phyloP scores from a whole-genome alignment of 2,888 invertebrate species.

The Leptura quadrifasciata region DNA sequence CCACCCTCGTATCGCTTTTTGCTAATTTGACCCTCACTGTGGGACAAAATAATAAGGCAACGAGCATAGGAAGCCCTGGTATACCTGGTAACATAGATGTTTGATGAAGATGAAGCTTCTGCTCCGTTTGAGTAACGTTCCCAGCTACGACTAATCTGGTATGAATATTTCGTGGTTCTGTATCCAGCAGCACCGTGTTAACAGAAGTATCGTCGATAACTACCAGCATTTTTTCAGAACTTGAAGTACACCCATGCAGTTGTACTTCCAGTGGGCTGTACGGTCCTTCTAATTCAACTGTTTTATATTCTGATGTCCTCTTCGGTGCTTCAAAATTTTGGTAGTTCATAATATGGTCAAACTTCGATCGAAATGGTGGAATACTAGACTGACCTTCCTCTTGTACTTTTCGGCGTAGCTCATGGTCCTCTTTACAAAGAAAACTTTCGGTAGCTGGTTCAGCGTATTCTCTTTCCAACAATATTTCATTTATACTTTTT shows the following conservation, averaged over 20 bases:
- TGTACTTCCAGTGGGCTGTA: constrained; percentile 87
- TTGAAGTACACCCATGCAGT: constrained; percentile 79
- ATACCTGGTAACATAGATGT: constrained; percentile 95
- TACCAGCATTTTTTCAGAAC: constrained; percentile 78
- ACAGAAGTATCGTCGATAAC: constrained; percentile 86
- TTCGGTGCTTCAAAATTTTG: constrained; percentile 70
- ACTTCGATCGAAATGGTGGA: constrained; percentile 50
- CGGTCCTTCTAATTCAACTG: constrained; percentile 82
- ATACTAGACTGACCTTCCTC: constrained; percentile 58
- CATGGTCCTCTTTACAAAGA: constrained; percentile 77
- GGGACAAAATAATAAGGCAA: constrained; percentile 90
- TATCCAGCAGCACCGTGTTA: constrained; percentile 89
- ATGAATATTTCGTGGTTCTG: constrained; percentile 84
- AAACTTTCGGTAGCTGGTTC: constrained; percentile 84
- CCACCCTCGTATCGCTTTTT: constrained; percentile 78
- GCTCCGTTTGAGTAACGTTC: constrained; percentile 76
- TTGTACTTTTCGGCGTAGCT: constrained; percentile 55
- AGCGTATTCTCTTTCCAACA: constrained; percentile 81
- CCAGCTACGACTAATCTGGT: constrained; percentile 83
- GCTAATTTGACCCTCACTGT: constrained; percentile 85
- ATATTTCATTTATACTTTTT: constrained; percentile 76
- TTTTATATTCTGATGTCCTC: constrained; percentile 40
- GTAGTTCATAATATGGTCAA: constrained; percentile 62
- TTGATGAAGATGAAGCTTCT: constrained; percentile 78
- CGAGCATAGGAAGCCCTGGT: constrained; percentile 86